phyloP scores from a whole-genome alignment of 2,888 invertebrate genomes.

The Metalampra italica region DNA sequence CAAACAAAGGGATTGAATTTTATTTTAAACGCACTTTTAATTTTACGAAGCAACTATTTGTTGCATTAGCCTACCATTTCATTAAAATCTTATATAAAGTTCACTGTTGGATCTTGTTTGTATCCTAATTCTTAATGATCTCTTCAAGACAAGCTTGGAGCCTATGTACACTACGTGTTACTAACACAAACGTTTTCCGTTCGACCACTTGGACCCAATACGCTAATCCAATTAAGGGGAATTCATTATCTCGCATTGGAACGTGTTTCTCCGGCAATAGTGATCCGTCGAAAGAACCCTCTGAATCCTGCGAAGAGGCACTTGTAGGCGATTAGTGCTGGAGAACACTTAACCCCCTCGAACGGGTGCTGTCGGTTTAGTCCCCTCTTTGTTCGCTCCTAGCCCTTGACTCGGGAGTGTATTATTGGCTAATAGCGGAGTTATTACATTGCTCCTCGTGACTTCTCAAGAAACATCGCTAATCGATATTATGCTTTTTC shows the following conservation, averaged over 20 bases:
- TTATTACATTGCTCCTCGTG: constrained; percentile 22
- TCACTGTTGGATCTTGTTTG: too few species aligned
- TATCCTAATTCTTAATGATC: too few species aligned
- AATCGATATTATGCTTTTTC: not conserved
- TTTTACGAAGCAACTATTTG: too few species aligned
- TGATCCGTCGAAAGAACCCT: constrained; percentile 67
- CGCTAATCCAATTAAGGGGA: constrained; percentile 61
- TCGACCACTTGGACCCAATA: constrained; percentile 37
- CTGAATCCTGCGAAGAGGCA: constrained; percentile 52
- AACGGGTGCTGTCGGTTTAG: constrained; percentile 46
- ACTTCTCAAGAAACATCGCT: not conserved
- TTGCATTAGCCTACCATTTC: too few species aligned
- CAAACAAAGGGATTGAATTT: too few species aligned
- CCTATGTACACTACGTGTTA: not conserved
- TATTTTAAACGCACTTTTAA: too few species aligned
- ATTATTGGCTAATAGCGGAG: constrained; percentile 46
- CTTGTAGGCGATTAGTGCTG: constrained; percentile 65
- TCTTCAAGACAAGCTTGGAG: too few species aligned
- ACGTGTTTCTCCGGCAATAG: constrained; percentile 64
- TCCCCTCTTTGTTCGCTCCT: constrained; percentile 50
- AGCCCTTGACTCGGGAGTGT: constrained; percentile 32
- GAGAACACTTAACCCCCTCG: constrained; percentile 57
- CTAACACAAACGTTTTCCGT: constrained; percentile 27
- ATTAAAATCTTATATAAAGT: too few species aligned
- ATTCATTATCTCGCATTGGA: constrained; percentile 62